Percentiles rank a stretch among this genome's conserved stretches.
Conservation (phyloP, 2,888 invertebrate genomes). For the Caenorhabditis angaria region DNA sequence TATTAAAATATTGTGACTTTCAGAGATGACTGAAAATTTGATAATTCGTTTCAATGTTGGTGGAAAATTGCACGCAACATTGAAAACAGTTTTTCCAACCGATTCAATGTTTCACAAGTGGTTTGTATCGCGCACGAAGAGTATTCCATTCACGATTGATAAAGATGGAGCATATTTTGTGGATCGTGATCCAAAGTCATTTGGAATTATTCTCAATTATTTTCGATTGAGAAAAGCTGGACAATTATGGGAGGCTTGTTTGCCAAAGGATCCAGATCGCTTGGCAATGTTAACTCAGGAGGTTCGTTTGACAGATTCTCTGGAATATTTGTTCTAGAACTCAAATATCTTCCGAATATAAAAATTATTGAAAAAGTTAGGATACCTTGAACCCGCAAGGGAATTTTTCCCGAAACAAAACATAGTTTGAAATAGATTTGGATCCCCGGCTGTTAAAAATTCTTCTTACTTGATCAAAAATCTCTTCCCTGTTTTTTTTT, state of each 20-base stretch:
- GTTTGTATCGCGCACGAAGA: conserved; percentile 63
- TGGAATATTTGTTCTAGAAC: background rate
- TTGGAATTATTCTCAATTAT: conserved; percentile 69
- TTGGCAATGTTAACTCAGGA: conserved; percentile 65
- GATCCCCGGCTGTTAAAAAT: too few species aligned
- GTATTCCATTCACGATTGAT: conserved; percentile 57
- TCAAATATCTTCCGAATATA: too few species aligned
- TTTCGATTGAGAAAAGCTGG: conserved; percentile 61
- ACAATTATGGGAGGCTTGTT: conserved; percentile 70
- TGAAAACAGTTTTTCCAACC: conserved; percentile 48
- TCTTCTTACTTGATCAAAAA: too few species aligned
- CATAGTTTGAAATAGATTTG: background rate
- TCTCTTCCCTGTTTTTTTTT: too few species aligned
- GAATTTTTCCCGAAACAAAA: background rate
- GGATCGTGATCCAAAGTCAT: conserved; percentile 68
- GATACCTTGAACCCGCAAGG: background rate
- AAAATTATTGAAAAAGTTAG: too few species aligned
- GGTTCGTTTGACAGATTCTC: too few species aligned
- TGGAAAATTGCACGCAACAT: conserved; percentile 50
- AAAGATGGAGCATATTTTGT: conserved; percentile 67
- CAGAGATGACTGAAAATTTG: conserved; percentile 38
- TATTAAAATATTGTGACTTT: background rate
- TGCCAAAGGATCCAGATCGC: conserved; percentile 69
- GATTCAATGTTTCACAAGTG: conserved; percentile 63
- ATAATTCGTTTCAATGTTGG: conserved; percentile 69